Evolutionary conservation across 2,888 invertebrate genomes (phyloP).

Genomic region (Sturmia bella): DNA sequence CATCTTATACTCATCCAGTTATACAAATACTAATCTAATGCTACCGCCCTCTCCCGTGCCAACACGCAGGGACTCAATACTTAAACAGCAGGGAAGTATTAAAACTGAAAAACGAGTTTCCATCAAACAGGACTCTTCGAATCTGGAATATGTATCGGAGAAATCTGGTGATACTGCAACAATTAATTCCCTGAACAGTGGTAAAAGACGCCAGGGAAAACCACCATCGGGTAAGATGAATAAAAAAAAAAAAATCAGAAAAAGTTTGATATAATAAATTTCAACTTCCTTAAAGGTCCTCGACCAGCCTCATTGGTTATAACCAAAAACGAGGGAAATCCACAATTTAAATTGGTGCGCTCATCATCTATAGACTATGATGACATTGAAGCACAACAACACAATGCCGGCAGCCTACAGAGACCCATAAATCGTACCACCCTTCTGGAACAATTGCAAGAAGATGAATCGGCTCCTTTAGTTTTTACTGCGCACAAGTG

Average conservation of each 20-base stretch:
- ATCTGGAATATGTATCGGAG: conserved; percentile 80
- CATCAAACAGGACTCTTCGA: conserved; percentile 77
- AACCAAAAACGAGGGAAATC: conserved; percentile 78
- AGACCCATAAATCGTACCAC: conserved; percentile 69
- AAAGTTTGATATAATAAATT: conserved; percentile 2
- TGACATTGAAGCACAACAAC: conserved; percentile 80
- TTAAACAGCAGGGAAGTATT: conserved; percentile 80
- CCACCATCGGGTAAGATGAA: conserved; percentile 76
- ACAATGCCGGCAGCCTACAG: conserved; percentile 71
- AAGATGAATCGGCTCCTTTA: conserved; percentile 80
- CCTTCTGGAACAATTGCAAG: conserved; percentile 76
- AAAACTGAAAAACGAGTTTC: conserved; percentile 81
- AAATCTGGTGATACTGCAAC: conserved; percentile 69
- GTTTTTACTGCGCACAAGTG: conserved; percentile 80
- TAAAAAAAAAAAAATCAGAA: not conserved
- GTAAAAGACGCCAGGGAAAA: conserved; percentile 72
- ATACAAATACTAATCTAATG: conserved; percentile 68
- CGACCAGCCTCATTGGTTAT: conserved; percentile 81
- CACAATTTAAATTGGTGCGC: conserved; percentile 80
- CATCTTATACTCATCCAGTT: conserved; percentile 70
- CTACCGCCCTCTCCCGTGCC: conserved; percentile 75
- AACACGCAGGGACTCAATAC: conserved; percentile 80
- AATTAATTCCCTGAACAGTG: conserved; percentile 29
- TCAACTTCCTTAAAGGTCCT: conserved; percentile 74
- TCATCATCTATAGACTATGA: conserved; percentile 82